A percentile compares a stretch with the other conserved stretches of the same genome.
Conservation (phyloP, 1,140 invertebrate species). For the Augochlora pura region DNA sequence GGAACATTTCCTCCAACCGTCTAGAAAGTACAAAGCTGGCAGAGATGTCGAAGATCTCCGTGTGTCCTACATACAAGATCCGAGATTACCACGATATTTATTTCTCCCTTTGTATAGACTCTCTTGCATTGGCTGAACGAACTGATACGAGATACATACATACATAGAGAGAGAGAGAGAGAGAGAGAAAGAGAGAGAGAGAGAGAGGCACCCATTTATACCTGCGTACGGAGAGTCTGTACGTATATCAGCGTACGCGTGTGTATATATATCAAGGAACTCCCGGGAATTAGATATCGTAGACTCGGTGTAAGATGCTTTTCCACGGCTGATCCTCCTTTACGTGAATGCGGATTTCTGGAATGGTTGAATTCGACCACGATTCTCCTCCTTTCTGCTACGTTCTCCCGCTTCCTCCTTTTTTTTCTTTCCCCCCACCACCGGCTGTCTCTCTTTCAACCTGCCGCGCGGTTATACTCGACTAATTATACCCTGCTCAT, state of each 20-base stretch:
- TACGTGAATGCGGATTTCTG: slow-evolving; percentile 59
- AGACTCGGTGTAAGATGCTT: slow-evolving; percentile 66
- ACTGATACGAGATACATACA: slow-evolving; percentile 21
- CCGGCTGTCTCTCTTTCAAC: slow-evolving; percentile 16
- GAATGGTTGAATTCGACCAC: slow-evolving; percentile 39
- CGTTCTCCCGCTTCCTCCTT: not conserved
- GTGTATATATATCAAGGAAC: slow-evolving; percentile 61
- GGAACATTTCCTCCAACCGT: not conserved
- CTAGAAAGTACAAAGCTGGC: not conserved
- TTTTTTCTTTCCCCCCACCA: too few species aligned
- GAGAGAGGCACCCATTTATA: not conserved
- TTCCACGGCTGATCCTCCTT: slow-evolving; percentile 64
- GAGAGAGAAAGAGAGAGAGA: too few species aligned
- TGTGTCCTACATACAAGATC: slow-evolving; percentile 48
- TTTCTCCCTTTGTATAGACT: slow-evolving; percentile 63
- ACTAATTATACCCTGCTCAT: slow-evolving; percentile 28
- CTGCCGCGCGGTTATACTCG: not conserved
- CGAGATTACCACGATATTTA: slow-evolving; percentile 67
- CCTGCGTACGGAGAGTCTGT: not conserved
- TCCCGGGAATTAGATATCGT: slow-evolving; percentile 62
- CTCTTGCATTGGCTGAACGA: slow-evolving; percentile 29
- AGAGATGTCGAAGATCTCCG: slow-evolving; percentile 20
- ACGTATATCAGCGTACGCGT: not conserved
- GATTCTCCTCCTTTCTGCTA: not conserved
- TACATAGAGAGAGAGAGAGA: too few species aligned